phyloP scores from a whole-genome alignment of 2,888 invertebrate species.

The Alentia gelatinosa region DNA sequence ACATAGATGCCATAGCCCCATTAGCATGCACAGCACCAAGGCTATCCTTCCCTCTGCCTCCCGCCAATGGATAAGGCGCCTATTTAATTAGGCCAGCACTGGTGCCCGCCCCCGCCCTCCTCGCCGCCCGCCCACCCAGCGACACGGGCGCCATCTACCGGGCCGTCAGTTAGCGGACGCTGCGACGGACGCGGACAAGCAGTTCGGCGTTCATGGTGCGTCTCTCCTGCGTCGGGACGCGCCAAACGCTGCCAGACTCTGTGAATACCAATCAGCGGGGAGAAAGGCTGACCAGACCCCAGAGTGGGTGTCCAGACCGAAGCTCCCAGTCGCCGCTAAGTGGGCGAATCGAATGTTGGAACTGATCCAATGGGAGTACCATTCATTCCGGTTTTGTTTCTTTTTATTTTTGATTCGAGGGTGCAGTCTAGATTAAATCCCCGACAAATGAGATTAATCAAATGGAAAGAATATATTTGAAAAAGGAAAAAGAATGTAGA shows the following conservation, averaged over 20 bases:
- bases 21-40: background rate
- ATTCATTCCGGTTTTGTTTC: too few species aligned
- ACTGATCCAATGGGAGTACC: too few species aligned
- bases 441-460: too few species aligned
- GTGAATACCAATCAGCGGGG: background rate
- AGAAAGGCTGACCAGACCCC: conserved; percentile 2
- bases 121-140: background rate
- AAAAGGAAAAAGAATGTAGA: too few species aligned
- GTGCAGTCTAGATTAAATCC: too few species aligned
- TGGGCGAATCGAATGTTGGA: too few species aligned
- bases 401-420: too few species aligned
- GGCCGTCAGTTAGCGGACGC: background rate
- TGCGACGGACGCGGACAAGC: background rate
- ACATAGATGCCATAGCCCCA: background rate
- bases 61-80: background rate
- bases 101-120: background rate
- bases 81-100: background rate
- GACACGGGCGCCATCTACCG: background rate
- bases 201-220: background rate
- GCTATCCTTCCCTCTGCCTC: background rate
- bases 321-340: background rate
- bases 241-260: background rate
- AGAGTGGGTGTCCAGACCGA: too few species aligned
- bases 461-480: too few species aligned
- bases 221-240: background rate